phyloP scores from a whole-genome alignment of 2,797 vertebrate genomes.

The Danionella dracula region DNA sequence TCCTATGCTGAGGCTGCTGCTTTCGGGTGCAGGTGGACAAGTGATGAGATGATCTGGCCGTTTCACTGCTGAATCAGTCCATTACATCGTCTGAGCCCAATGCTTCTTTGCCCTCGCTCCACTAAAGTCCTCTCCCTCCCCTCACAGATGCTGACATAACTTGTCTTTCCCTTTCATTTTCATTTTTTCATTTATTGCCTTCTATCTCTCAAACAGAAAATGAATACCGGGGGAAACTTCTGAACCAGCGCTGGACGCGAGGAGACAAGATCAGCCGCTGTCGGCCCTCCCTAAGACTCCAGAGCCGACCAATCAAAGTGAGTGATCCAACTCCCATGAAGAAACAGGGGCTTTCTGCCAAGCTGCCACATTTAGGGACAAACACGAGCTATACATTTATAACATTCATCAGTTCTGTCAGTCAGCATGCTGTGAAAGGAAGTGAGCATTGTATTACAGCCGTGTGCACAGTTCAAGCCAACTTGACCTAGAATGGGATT shows the following conservation, averaged over 20 bases:
- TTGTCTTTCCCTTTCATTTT: not conserved
- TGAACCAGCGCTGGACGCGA: conserved; percentile 93
- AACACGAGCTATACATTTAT: conserved; percentile 9
- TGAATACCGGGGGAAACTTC: conserved; percentile 93
- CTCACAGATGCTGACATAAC: conserved; percentile 16
- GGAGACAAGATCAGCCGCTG: conserved; percentile 87
- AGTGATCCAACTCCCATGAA: conserved; percentile 49
- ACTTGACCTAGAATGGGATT: conserved; percentile 29
- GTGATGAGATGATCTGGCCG: conserved; percentile 33
- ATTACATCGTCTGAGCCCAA: conserved; percentile 3
- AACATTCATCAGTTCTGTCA: conserved; percentile 27
- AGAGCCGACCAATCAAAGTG: conserved; percentile 83
- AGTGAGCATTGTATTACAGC: conserved; percentile 20
- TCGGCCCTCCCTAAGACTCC: conserved; percentile 75
- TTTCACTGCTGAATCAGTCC: conserved; percentile 44
- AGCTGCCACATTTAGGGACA: conserved; percentile 1
- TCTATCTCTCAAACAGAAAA: conserved; percentile 72
- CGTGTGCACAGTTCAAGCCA: conserved; percentile 7
- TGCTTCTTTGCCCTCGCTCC: conserved; percentile 7
- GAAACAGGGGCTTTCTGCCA: not conserved
- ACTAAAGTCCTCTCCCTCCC: conserved; percentile 16
- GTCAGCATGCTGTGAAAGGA: conserved; percentile 16
- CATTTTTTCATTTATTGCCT: conserved; percentile 26
- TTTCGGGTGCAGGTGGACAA: conserved; percentile 32
- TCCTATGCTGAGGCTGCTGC: conserved; percentile 26